These are phyloP conservation scores for Orthochromis malagaraziensis DNA, from an alignment of 2,113 vertebrate genomes.

Conservation along the genomic window DNA sequence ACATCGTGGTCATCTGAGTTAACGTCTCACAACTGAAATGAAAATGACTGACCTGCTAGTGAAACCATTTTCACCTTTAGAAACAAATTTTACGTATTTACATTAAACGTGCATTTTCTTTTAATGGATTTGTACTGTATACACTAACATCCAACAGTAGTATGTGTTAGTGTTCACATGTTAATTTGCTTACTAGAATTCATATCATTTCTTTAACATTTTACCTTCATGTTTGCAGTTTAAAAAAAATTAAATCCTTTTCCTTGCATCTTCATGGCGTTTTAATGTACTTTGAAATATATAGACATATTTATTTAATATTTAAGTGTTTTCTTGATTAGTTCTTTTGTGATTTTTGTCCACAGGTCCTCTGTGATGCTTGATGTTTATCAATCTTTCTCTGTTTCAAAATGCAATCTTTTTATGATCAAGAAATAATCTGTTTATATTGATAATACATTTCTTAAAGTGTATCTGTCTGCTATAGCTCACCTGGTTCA, in stretches of 20 bases:
- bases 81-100: not conserved
- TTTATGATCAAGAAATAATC: not conserved
- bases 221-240: not conserved
- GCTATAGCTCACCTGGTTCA: not conserved
- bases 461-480: not conserved
- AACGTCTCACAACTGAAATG: not conserved
- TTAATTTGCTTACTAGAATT: not conserved
- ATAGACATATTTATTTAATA: not conserved
- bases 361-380: not conserved
- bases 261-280: not conserved
- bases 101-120: not conserved
- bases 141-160: not conserved
- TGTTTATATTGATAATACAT: not conserved
- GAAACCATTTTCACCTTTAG: not conserved
- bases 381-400: not conserved
- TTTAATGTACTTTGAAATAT: not conserved
- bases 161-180: not conserved
- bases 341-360: not conserved
- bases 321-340: not conserved
- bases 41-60: not conserved
- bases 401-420: not conserved
- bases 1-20: not conserved
- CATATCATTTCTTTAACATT: not conserved
- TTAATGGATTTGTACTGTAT: not conserved
- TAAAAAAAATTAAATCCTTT: not conserved